These are phyloP conservation scores for Boulengeromyrus knoepffleri DNA, from an alignment of 2,113 vertebrate species.

Conservation along the genomic window DNA sequence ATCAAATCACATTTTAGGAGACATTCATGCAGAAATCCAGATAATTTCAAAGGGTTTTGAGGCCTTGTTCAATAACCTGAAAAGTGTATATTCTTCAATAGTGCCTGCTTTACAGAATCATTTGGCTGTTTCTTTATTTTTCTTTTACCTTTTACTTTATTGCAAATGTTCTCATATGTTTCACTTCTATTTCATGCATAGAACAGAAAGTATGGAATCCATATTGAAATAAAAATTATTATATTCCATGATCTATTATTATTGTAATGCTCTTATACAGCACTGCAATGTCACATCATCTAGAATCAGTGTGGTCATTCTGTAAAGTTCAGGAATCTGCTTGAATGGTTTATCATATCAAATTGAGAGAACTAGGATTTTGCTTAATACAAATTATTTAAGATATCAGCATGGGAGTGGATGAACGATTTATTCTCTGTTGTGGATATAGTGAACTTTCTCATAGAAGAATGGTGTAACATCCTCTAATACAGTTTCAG, in stretches of 20 bases:
- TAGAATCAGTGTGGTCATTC: background rate
- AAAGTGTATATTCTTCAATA: background rate
- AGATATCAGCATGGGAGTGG: background rate
- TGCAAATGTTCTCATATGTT: background rate
- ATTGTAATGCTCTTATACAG: background rate
- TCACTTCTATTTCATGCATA: background rate
- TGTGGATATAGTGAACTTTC: background rate
- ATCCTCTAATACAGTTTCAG: background rate
- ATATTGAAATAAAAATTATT: background rate
- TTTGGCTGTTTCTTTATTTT: background rate
- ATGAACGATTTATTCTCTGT: background rate
- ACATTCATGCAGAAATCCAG: background rate
- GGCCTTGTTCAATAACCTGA: background rate
- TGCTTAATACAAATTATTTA: background rate
- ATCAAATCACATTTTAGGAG: background rate
- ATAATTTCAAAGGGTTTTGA: background rate
- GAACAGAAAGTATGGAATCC: background rate
- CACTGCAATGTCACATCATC: background rate
- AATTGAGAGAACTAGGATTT: background rate
- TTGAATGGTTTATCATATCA: background rate
- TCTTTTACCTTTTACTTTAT: background rate
- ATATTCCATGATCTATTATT: background rate
- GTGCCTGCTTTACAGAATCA: background rate
- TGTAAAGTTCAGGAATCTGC: background rate
- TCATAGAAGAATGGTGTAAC: background rate